Conservation (phyloP, 2,888 invertebrate species). For the Alsophila aescularia region DNA sequence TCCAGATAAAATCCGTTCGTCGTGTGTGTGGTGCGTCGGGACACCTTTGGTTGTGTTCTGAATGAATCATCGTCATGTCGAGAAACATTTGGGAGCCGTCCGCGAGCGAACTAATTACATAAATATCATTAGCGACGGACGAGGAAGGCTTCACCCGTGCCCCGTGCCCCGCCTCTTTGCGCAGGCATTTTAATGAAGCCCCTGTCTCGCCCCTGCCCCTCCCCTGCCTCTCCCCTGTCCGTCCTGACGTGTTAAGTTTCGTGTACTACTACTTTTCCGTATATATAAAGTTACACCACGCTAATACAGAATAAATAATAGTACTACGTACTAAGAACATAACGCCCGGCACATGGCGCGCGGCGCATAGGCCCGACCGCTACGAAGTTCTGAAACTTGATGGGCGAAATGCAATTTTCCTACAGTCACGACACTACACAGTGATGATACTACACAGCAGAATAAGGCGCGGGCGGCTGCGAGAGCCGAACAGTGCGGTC, state of each 20-base stretch:
- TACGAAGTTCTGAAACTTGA: no score
- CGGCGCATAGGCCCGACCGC: no score
- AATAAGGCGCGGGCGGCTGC: neutral
- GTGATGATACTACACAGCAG: no score
- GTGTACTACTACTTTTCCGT: no score
- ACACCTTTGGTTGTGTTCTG: neutral
- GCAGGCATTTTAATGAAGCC: neutral
- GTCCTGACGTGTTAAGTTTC: no score
- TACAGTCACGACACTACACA: no score
- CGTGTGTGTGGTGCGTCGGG: neutral
- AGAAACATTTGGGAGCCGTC: slow-evolving; percentile 5
- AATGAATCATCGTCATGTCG: slow-evolving; percentile 21
- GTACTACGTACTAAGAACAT: no score
- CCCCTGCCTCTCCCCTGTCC: neutral
- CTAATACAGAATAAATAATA: no score
- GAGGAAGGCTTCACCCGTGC: slow-evolving; percentile 22
- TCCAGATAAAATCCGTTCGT: no score
- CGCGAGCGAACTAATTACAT: slow-evolving; percentile 45
- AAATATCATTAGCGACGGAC: slow-evolving; percentile 41
- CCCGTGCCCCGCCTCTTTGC: slow-evolving; percentile 7
- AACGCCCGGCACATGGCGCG: no score
- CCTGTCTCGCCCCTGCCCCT: neutral
- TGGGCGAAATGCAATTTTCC: no score
- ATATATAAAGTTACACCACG: no score
- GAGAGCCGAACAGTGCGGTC: slow-evolving; percentile 16